phyloP scores from a whole-genome alignment of 2,113 vertebrate species.

The Misgurnus anguillicaudatus region DNA sequence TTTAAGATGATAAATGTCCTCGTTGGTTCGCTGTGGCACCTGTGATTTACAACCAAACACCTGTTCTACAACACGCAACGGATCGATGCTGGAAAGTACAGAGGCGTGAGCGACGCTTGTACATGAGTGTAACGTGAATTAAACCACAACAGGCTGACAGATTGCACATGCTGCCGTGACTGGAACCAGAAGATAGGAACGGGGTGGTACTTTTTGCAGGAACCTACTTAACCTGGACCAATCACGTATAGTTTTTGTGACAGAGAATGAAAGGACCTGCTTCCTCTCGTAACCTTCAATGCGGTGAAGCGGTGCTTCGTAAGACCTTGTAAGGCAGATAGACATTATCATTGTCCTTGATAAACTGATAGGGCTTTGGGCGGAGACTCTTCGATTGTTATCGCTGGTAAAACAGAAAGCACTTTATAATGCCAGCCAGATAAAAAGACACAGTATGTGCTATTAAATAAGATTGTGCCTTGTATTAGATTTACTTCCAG shows the following conservation, averaged over 20 bases:
- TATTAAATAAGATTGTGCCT: neutral
- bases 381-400: conserved; percentile 4
- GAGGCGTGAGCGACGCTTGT: neutral
- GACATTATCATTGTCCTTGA: neutral
- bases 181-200: conserved; percentile 18
- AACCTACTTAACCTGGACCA: neutral
- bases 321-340: neutral
- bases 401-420: neutral
- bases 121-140: neutral
- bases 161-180: neutral
- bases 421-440: conserved; percentile 4
- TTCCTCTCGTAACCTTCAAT: conserved; percentile 2
- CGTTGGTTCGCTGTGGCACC: neutral
- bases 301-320: neutral
- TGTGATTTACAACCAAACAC: conserved; percentile 14
- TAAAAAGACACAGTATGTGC: conserved; percentile 8
- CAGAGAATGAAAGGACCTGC: conserved; percentile 12
- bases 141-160: conserved; percentile 8
- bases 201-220: neutral
- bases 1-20: conserved; percentile 26
- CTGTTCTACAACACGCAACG: conserved; percentile 15
- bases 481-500: neutral
- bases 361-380: conserved; percentile 19
- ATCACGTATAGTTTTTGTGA: conserved; percentile 9
- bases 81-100: conserved; percentile 18